These are phyloP conservation scores for Damaliscus lunatus DNA, from an alignment of 2,113 vertebrate species.

Conservation along the genomic window DNA sequence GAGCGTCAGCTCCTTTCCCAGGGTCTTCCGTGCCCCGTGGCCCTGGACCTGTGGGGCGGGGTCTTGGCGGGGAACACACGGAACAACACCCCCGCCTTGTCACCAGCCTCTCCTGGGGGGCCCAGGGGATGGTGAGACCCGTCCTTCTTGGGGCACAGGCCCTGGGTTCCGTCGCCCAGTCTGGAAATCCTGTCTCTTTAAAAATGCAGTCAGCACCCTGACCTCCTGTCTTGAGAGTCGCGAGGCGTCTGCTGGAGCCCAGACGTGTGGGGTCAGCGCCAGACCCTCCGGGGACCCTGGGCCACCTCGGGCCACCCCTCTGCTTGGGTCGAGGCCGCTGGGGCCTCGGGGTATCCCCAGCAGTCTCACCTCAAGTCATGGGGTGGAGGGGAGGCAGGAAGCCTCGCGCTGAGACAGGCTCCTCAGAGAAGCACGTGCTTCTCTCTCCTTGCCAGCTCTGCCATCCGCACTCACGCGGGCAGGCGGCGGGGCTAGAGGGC, in stretches of 20 bases:
- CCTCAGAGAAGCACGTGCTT: background rate
- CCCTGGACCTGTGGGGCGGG: background rate
- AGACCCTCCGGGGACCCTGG: background rate
- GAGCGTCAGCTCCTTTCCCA: background rate
- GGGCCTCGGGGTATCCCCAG: background rate
- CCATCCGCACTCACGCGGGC: accelerated
- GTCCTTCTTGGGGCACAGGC: background rate
- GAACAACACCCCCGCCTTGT: background rate
- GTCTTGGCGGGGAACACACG: background rate
- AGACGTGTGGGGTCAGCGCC: accelerated
- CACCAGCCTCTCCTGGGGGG: background rate
- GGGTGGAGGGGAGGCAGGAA: accelerated
- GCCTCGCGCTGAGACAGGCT: background rate
- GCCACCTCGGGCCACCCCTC: background rate
- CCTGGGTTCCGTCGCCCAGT: background rate
- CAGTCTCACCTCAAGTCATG: accelerated
- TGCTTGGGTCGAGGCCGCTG: background rate
- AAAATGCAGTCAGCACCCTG: background rate
- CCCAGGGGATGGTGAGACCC: background rate
- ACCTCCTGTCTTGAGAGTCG: background rate
- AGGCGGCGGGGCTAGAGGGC: accelerated
- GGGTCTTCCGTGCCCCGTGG: background rate
- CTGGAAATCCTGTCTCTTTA: background rate
- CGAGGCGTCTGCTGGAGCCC: background rate
- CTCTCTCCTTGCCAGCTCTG: background rate